Evolutionary conservation across 1,140 invertebrate species (phyloP), one percentile per base, ranked within the genome.

Genomic region (Chymomyza costata): DNA sequence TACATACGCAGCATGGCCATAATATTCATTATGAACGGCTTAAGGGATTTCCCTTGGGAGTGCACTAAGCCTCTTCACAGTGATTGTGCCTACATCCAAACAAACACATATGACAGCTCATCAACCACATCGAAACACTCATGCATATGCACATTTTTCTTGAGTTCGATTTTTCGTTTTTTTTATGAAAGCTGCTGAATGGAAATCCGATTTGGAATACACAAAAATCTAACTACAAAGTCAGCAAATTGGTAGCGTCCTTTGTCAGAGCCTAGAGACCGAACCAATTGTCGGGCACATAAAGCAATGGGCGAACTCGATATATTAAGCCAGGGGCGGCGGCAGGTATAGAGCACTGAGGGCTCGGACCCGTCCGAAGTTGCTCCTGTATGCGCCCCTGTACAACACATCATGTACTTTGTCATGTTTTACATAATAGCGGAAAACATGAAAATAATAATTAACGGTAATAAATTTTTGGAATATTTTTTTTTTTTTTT

Each of bases 11-110:
- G n/a, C n/a, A n/a, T n/a, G n/a, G n/a, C n/a, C n/a, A n/a, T n/a
- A n/a, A 78, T 78, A 80, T 76, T 84, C 82, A 84, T 84, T 84
- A 84, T 84, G 76, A 83, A 84, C 82, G 76, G 82, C 82, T 84
- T 84, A 84, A 66, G 63, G 71, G 71, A 84, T 84, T 84, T 84
- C 82, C 73, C 82, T 56, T 48, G 63, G 69, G 82, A 53, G 49
- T 49, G 44, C 31, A 56, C 71, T 84, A 82, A 84, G 82, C 80
- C 71, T 69, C 65, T 78, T 74, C 71, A 65, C 67, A 49, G 68
- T 67, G 64, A 78, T 74, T 70, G 66, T 54, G 54, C 34, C 55
- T 41, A 55, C 18, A 34, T 50, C 45, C 41, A 51, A 19, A 41
- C 31, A 51, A 39, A 37, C 43, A 52, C 32, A 52, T 46, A 65